Base-by-base conservation (phyloP, 2,797 vertebrate species). In the Channa striata region DNA sequence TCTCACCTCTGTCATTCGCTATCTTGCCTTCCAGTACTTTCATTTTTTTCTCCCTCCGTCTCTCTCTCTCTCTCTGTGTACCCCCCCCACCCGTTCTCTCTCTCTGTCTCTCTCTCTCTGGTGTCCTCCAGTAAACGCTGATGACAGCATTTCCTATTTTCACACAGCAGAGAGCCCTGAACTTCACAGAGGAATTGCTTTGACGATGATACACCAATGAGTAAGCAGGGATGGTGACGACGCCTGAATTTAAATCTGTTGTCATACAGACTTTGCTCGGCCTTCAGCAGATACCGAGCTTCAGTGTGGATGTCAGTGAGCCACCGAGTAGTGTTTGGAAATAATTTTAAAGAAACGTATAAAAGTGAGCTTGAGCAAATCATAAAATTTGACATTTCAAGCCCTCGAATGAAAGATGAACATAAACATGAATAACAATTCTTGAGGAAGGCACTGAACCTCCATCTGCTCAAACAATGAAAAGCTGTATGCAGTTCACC, bases 61-160 rank as follows among this genome's bases (percentile, higher is more conserved):
- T 48, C 39, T 5, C 17, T 20, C 33, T 30, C 30, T 48, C 11
- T 34, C 34, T 19, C n/a, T 53, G 2, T 37, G 43, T 59, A 4
- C 25, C 25, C 25, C 25, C 25, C 25, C 25, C 25, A 30, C 25
- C 6, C 25, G 25, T 30, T 30, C 25, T 30, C 25, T 30, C 20
- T 60, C 48, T 37, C 21, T 19, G 2, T 17, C 42, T 8, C 16
- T 13, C 40, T 42, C 59, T 57, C 57, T 68, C 60, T 51, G 6
- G 12, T 49, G 78, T 66, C 74, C 76, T 86, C 78, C 65, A 25
- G 72, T 78, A 85, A 83, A 74, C 0, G 74, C 83, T 82, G 83
- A 90, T 75, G 89, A 86, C 83, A 89, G 85, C 78, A 62, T 85
- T 84, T 83, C 80, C 61, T 59, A 64, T 85, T 87, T 82, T 80